Percentiles rank a stretch among this genome's conserved stretches.
phyloP scores from a whole-genome alignment of 2,113 vertebrate species.

The Pseudolaguvia tuberculata region DNA sequence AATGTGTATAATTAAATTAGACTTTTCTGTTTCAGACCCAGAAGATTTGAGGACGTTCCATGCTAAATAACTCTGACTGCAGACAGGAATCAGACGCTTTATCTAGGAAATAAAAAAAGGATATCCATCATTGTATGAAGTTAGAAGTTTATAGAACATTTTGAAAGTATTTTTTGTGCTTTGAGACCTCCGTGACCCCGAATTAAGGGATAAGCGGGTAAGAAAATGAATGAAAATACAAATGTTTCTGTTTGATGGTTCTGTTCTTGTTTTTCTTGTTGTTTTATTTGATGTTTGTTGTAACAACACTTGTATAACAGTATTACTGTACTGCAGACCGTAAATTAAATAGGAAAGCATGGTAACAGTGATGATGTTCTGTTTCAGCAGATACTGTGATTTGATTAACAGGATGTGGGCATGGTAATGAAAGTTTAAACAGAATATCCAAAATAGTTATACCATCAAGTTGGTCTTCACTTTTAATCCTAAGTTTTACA shows the following conservation, averaged over 20 bases:
- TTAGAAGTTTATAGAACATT: not conserved
- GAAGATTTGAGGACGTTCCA: not conserved
- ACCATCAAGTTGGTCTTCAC: not conserved
- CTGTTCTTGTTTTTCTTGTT: not conserved
- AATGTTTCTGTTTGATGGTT: not conserved
- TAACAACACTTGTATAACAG: too few species aligned
- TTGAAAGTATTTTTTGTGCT: not conserved
- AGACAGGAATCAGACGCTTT: not conserved
- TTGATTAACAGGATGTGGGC: not conserved
- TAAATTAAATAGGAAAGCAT: not conserved
- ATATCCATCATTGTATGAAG: not conserved
- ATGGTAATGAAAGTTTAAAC: not conserved
- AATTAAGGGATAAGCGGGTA: too few species aligned
- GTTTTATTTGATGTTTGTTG: not conserved
- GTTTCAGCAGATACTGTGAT: not conserved
- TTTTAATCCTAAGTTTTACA: not conserved
- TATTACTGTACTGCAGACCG: not conserved
- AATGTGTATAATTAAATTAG: not conserved
- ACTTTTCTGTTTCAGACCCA: conserved; percentile 21
- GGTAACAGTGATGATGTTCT: not conserved
- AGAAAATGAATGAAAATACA: not conserved
- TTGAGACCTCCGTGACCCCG: too few species aligned
- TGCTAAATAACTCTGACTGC: not conserved
- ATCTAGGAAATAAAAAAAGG: conserved; percentile 8
- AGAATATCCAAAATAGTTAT: not conserved